Evolutionary conservation across 1,140 invertebrate species (phyloP).

Genomic region (Aphis gossypii): DNA sequence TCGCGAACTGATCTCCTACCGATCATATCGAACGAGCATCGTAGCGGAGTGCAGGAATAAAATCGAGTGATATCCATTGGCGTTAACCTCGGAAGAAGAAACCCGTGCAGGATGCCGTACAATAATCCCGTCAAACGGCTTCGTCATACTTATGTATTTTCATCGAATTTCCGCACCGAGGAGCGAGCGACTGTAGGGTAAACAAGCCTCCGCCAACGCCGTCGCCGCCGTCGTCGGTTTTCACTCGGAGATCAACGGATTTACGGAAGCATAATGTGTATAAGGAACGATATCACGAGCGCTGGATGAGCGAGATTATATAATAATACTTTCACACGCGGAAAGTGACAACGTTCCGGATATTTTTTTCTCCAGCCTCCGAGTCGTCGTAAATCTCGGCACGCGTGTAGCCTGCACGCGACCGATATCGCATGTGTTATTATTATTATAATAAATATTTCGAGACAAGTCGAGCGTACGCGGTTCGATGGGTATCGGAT

Average conservation of each 20-base stretch:
- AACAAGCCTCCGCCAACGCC: too few species aligned
- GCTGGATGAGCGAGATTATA: background rate
- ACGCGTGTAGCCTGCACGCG: background rate
- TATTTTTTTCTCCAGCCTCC: background rate
- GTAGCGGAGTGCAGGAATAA: background rate
- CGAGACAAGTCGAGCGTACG: background rate
- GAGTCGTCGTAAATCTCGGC: background rate
- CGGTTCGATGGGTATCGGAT: background rate
- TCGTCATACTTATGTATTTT: background rate
- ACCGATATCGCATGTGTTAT: background rate
- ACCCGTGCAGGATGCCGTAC: too few species aligned
- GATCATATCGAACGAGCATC: background rate
- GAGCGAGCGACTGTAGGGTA: background rate
- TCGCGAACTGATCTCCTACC: background rate
- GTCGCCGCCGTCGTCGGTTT: too few species aligned
- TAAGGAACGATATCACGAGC: background rate
- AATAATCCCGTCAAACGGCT: background rate
- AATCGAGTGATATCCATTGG: background rate
- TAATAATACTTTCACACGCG: conserved; percentile 2
- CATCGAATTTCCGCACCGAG: background rate
- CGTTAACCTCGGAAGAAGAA: background rate
- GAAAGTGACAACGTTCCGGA: background rate
- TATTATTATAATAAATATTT: conserved; percentile 4
- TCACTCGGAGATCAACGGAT: conserved; percentile 2
- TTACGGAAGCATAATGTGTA: background rate